These are phyloP conservation scores for Anolis sagrei DNA, from an alignment of 2,113 vertebrate species.

Conservation along the genomic window DNA sequence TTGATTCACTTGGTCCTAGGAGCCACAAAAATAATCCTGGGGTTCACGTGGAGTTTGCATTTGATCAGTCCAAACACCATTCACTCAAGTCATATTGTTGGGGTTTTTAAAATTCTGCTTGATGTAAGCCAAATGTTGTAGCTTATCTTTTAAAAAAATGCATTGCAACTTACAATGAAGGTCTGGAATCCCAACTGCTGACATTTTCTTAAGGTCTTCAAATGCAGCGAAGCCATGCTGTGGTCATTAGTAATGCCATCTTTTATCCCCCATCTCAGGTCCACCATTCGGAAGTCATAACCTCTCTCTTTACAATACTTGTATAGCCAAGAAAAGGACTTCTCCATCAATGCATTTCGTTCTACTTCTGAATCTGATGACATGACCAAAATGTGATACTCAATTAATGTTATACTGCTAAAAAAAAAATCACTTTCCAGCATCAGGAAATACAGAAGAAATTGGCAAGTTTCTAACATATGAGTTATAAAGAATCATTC, in stretches of 20 bases:
- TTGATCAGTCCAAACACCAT: no score
- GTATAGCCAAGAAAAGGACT: conserved; percentile 65
- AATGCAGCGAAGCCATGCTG: conserved; percentile 45
- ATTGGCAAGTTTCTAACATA: not conserved
- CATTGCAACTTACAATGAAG: conserved; percentile 65
- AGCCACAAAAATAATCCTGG: no score
- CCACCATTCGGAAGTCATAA: conserved; percentile 71
- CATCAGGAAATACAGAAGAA: not conserved
- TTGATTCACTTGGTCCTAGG: no score
- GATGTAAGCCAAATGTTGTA: no score
- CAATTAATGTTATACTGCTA: not conserved
- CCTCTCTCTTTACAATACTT: conserved; percentile 70
- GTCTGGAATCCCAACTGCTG: conserved; percentile 58
- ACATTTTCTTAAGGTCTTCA: conserved; percentile 66
- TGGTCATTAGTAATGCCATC: conserved; percentile 63
- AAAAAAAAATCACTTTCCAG: conserved; percentile 18
- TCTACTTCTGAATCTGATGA: conserved; percentile 70
- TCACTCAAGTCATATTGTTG: no score
- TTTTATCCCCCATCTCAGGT: conserved; percentile 66
- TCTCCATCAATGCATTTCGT: conserved; percentile 69
- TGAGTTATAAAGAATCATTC: not conserved
- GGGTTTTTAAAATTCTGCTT: no score
- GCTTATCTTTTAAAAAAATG: not conserved
- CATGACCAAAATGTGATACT: conserved; percentile 20
- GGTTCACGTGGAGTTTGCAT: no score